Evolutionary conservation across 2,888 invertebrate genomes (phyloP), one percentile per base, ranked within the genome.

Genomic region (Dolichomitus sp.): DNA sequence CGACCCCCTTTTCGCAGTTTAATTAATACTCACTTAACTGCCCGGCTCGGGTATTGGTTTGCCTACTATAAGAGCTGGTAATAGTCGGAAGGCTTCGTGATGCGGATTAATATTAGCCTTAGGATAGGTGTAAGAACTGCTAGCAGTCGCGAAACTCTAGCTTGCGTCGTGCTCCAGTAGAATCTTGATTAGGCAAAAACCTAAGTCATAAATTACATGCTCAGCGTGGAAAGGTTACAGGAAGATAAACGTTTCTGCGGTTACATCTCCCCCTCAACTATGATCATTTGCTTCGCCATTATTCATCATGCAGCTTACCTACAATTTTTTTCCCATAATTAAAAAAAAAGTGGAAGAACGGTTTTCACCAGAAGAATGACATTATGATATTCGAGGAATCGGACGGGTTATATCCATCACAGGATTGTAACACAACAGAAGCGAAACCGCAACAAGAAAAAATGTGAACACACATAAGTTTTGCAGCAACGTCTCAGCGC

Each of bases 321-420:
- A 27, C n/a, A 2, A 27, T 30, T 57, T 57, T n/a, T 57, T 57
- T 14, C 30, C 4, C 33, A 14, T 6, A 14, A n/a, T 3, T 30
- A 33, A n/a, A 3, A 48, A 66, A 48, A 66, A 50, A 30, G 30
- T 50, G 37, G 2, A 37, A 69, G 57, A 59, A 57, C 57, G 40
- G 54, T 45, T 70, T 59, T 59, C 61, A 50, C 6, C 23, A 11
- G 3, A 73, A 37, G 14, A 27, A 23, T 33, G 52, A 19, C 61
- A 72, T 63, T 72, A 68, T 42, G 11, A 45, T 69, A 75, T 75
- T 75, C 80, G 45, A 33, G 69, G 65, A 75, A 80, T 75, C 61
- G 61, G 37, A 45, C 40, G 12, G 27, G 52, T 48, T 45, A 45
- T 17, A 54, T 50, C 42, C n/a, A 30, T 66, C 42, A 12, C 30